These are phyloP conservation scores for Drosophila sordidapex DNA, from an alignment of 2,888 invertebrate genomes.

Conservation along the genomic window DNA sequence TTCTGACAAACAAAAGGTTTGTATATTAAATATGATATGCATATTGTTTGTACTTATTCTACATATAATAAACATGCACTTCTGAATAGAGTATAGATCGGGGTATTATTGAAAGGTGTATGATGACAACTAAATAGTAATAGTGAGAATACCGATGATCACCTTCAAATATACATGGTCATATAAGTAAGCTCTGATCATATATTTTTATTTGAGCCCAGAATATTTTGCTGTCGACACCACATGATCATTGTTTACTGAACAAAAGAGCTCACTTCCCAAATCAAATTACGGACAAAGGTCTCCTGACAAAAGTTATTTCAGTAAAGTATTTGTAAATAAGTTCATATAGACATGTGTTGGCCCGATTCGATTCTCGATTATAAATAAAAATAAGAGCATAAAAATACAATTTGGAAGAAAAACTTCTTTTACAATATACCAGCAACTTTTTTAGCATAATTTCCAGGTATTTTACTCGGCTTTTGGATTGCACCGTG, in stretches of 20 bases:
- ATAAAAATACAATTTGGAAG: not conserved
- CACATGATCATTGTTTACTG: not conserved
- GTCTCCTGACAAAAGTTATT: not conserved
- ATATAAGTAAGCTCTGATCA: not conserved
- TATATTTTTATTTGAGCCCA: not conserved
- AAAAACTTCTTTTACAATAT: not conserved
- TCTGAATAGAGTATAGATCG: not conserved
- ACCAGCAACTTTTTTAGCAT: not conserved
- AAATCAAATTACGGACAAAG: not conserved
- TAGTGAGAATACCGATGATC: not conserved
- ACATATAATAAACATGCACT: not conserved
- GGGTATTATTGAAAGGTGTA: not conserved
- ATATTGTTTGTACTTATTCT: not conserved
- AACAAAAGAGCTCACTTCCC: not conserved
- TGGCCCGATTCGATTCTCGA: not conserved
- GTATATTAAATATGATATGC: not conserved
- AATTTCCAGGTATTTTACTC: not conserved
- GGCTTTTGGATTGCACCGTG: slow-evolving; percentile 6
- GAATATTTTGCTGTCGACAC: not conserved
- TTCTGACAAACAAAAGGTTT: not conserved
- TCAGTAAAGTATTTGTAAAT: not conserved
- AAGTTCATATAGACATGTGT: not conserved
- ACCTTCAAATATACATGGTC: not conserved
- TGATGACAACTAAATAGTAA: not conserved
- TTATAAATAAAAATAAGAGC: no score